A percentile compares a stretch with the other conserved stretches of the same genome.
phyloP scores from a whole-genome alignment of 2,113 vertebrate genomes.

The Epinephelus fuscoguttatus region DNA sequence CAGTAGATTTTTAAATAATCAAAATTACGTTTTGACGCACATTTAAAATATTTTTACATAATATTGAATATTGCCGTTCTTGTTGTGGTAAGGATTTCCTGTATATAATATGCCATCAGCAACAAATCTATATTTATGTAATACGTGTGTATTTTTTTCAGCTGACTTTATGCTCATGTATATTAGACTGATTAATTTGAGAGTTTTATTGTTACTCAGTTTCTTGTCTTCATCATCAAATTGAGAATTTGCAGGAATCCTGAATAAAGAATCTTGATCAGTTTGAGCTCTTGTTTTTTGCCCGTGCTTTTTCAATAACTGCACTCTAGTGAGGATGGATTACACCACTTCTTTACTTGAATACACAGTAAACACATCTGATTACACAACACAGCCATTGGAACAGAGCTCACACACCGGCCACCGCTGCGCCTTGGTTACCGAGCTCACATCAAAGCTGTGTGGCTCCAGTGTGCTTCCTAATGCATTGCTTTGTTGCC shows the following conservation, averaged over 20 bases:
- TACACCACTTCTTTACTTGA: slow-evolving; percentile 78
- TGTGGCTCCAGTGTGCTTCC: slow-evolving; percentile 77
- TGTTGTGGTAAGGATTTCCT: slow-evolving; percentile 11
- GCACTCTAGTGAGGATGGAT: slow-evolving; percentile 72
- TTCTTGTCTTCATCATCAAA: slow-evolving; percentile 44
- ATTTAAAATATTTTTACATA: slow-evolving; percentile 26
- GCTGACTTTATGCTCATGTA: not conserved
- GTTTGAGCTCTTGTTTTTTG: slow-evolving; percentile 53
- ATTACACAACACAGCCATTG: slow-evolving; percentile 83
- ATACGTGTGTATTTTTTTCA: slow-evolving; percentile 14
- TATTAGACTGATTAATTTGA: slow-evolving; percentile 29
- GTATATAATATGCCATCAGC: slow-evolving; percentile 21
- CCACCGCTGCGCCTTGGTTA: slow-evolving; percentile 79
- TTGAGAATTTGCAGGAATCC: slow-evolving; percentile 48
- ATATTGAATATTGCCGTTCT: slow-evolving; percentile 11
- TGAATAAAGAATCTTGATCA: slow-evolving; percentile 66
- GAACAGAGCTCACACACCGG: slow-evolving; percentile 77
- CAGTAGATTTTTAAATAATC: slow-evolving; percentile 13
- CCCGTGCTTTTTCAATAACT: slow-evolving; percentile 51
- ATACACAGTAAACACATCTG: slow-evolving; percentile 82
- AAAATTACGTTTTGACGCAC: slow-evolving; percentile 8
- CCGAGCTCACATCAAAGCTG: slow-evolving; percentile 85
- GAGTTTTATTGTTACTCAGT: slow-evolving; percentile 37
- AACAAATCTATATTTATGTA: slow-evolving; percentile 36
- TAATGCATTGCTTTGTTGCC: slow-evolving; percentile 86